These are phyloP conservation scores for Cynodonichthys magdalenae DNA, from an alignment of 2,797 vertebrate species.

Conservation along the genomic window DNA sequence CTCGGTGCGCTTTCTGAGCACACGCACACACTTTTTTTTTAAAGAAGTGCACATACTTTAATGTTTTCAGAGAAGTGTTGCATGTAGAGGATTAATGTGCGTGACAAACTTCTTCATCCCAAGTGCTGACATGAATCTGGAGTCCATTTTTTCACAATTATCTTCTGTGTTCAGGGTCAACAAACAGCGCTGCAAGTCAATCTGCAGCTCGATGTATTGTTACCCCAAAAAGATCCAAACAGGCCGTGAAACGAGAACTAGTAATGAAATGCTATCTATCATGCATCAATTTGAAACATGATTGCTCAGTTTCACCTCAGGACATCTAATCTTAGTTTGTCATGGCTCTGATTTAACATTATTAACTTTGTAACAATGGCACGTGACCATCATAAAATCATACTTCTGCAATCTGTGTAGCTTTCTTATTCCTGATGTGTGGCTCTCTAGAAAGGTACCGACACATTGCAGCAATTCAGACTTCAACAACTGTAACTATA, in stretches of 20 bases:
- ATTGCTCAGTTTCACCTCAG: not conserved
- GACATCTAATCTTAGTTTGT: not conserved
- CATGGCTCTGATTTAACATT: not conserved
- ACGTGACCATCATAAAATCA: not conserved
- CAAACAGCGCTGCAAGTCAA: constrained; percentile 4
- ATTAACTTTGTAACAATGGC: not conserved
- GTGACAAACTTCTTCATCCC: not conserved
- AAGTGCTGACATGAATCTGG: not conserved
- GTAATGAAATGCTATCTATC: not conserved
- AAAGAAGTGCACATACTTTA: constrained; percentile 4
- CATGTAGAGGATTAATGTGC: constrained; percentile 3
- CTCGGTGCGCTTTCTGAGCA: constrained; percentile 53
- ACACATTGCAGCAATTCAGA: not conserved
- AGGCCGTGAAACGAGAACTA: not conserved
- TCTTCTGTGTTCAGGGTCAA: constrained; percentile 31
- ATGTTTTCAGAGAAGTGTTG: constrained; percentile 4
- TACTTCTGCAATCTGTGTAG: not conserved
- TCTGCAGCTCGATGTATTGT: not conserved
- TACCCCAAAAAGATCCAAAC: not conserved
- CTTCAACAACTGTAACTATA: not conserved
- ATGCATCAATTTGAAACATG: not conserved
- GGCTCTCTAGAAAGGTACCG: not conserved
- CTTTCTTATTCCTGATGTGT: not conserved
- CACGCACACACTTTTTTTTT: not conserved
- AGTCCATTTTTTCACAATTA: constrained; percentile 7